Evolutionary conservation across 2,888 invertebrate species (phyloP).

Genomic region (Plemyria rubiginata): DNA sequence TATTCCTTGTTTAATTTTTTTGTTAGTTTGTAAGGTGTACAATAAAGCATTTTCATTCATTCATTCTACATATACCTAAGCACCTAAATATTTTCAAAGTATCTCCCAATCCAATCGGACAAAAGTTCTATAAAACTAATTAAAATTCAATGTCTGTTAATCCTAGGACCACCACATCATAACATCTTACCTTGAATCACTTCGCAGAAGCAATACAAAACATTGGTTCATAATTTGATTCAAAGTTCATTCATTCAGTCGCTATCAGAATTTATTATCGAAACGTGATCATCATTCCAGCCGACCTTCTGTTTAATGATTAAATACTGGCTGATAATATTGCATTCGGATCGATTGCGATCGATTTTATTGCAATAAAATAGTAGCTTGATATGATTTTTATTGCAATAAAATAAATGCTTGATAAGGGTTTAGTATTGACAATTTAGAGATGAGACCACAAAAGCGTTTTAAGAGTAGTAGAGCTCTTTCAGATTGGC

Average conservation of each 20-base stretch:
- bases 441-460: no score
- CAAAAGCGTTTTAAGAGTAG: no score
- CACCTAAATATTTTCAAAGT: no score
- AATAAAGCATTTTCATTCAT: no score
- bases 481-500: no score
- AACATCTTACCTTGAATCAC: neutral
- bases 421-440: no score
- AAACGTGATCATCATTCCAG: conserved; percentile 30
- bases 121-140: neutral
- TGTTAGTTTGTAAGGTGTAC: no score
- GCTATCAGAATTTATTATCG: conserved; percentile 22
- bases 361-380: conserved; percentile 6
- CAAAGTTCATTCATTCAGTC: conserved; percentile 8
- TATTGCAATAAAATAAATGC: neutral
- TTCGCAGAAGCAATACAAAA: neutral
- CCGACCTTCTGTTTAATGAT: conserved; percentile 30
- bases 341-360: conserved; percentile 9
- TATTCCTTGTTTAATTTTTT: no score
- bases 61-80: no score
- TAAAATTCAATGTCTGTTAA: neutral
- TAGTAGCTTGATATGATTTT: neutral
- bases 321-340: conserved; percentile 12
- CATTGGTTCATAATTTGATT: neutral
- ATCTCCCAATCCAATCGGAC: no score
- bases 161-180: neutral